Conservation (phyloP, 2,797 vertebrate species). For the Ctenochaetus hawaiiensis region DNA sequence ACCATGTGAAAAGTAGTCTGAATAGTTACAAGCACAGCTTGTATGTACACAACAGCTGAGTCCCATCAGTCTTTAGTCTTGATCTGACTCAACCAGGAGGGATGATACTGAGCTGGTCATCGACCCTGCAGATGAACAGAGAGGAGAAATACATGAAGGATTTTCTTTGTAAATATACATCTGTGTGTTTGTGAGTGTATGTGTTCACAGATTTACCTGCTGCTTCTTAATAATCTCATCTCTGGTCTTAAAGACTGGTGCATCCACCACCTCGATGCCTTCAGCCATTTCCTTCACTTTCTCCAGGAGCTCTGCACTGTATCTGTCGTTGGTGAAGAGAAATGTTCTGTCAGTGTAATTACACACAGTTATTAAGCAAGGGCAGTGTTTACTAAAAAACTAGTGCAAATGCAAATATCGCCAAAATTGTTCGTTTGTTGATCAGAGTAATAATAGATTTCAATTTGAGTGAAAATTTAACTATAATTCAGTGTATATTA, state of each 20-base stretch:
- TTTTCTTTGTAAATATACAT: background rate
- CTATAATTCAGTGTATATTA: too few species aligned
- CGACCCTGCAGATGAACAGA: slow-evolving; percentile 59
- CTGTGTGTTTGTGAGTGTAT: background rate
- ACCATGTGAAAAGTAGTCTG: background rate
- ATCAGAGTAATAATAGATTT: background rate
- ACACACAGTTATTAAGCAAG: background rate
- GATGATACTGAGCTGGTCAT: slow-evolving; percentile 35
- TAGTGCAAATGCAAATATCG: background rate
- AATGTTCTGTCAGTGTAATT: background rate
- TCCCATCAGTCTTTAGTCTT: background rate
- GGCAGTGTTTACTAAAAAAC: too few species aligned
- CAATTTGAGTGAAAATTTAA: background rate
- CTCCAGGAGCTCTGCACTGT: slow-evolving; percentile 87
- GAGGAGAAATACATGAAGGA: background rate
- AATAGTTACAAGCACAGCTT: slow-evolving; percentile 6
- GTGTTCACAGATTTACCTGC: slow-evolving; percentile 62
- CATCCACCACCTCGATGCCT: slow-evolving; percentile 89
- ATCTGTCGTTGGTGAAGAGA: slow-evolving; percentile 74
- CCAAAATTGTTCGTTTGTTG: background rate
- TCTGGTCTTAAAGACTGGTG: slow-evolving; percentile 91
- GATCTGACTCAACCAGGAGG: background rate
- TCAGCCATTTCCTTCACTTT: slow-evolving; percentile 91
- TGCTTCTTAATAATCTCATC: slow-evolving; percentile 90
- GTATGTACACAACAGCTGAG: background rate